Percentiles rank a stretch among this genome's conserved stretches.
phyloP scores from a whole-genome alignment of 2,888 invertebrate genomes.

The Dryococelus australis region DNA sequence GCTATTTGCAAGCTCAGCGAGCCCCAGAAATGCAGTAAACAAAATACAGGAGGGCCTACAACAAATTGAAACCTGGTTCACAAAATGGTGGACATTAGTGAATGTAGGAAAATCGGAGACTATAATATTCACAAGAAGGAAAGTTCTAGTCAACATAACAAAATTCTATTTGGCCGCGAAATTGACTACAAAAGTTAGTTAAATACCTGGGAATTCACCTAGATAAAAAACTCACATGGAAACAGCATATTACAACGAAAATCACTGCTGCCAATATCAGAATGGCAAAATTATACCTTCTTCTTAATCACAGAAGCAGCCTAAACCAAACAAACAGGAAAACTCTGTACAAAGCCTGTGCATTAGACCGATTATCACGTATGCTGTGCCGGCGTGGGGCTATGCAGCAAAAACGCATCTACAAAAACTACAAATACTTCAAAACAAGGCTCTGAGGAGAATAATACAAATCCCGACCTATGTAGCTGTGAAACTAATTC shows the following conservation, averaged over 20 bases:
- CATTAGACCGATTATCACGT: not conserved
- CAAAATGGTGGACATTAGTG: constrained; percentile 25
- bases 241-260: not conserved
- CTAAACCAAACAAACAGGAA: not conserved
- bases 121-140: constrained; percentile 7
- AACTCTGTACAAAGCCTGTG: not conserved
- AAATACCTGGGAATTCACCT: constrained; percentile 31
- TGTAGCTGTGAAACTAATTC: not conserved
- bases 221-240: constrained; percentile 27
- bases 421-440: not conserved
- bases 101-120: constrained; percentile 19
- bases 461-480: not conserved
- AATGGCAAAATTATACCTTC: not conserved
- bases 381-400: too few species aligned
- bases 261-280: not conserved
- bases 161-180: not conserved
- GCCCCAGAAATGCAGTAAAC: not conserved
- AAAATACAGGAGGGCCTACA: constrained; percentile 30
- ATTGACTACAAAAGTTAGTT: not conserved
- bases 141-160: not conserved
- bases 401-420: not conserved
- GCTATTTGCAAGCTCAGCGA: not conserved
- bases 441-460: not conserved
- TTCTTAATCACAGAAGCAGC: not conserved
- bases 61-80: constrained; percentile 13